Conservation (phyloP, 2,888 invertebrate genomes). For the Oligia fasciuncula region DNA sequence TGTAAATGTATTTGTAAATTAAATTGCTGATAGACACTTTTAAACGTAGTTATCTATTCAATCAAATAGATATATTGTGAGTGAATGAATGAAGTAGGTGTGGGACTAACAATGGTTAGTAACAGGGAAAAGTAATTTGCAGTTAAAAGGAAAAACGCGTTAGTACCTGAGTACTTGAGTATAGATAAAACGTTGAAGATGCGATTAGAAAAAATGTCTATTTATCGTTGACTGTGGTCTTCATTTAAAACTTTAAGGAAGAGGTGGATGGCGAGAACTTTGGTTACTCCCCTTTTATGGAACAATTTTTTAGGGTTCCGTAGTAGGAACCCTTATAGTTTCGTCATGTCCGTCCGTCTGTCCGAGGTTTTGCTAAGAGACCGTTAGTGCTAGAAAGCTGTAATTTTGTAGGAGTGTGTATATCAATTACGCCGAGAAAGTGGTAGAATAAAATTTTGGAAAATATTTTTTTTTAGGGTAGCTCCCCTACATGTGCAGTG, state of each 20-base stretch:
- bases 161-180: background rate
- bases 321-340: no score
- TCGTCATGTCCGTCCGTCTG: no score
- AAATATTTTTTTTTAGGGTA: no score
- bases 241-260: background rate
- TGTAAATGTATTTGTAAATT: background rate
- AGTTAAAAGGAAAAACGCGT: background rate
- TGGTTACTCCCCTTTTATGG: background rate
- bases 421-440: no score
- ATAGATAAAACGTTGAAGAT: background rate
- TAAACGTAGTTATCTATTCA: background rate
- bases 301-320: no score
- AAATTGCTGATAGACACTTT: constrained; percentile 1
- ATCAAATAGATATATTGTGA: background rate
- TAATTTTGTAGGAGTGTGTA: no score
- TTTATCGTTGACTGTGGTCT: background rate
- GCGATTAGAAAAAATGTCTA: background rate
- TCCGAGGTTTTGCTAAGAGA: no score
- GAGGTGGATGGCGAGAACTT: background rate
- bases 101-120: background rate
- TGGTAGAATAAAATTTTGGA: no score
- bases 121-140: background rate
- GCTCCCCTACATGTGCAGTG: no score
- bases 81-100: background rate
- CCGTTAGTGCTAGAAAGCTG: no score